Conservation (phyloP, 1,140 invertebrate genomes). For the Hyposmocoma kahamanoa region DNA sequence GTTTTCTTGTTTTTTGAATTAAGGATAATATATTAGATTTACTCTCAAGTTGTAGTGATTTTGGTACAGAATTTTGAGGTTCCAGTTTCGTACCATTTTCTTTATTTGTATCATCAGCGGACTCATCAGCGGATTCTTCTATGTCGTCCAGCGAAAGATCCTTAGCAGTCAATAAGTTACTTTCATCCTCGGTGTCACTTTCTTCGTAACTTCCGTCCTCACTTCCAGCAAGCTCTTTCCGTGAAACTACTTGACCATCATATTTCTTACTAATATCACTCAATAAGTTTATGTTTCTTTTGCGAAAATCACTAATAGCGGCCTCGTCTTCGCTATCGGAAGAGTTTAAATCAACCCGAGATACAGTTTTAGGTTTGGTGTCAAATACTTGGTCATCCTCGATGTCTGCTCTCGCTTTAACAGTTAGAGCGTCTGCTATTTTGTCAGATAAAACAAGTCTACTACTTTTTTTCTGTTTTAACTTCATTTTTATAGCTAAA, state of each 20-base stretch:
- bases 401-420: slow-evolving; percentile 71
- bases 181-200: slow-evolving; percentile 17
- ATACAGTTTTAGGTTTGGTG: slow-evolving; percentile 69
- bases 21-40: background rate
- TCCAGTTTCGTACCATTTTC: background rate
- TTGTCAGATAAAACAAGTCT: slow-evolving; percentile 72
- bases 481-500: slow-evolving; percentile 38
- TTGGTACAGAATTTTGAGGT: background rate
- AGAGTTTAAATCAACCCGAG: slow-evolving; percentile 61
- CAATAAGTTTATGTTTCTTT: slow-evolving; percentile 77
- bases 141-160: background rate
- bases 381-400: slow-evolving; percentile 73
- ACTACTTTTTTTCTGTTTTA: slow-evolving; percentile 42
- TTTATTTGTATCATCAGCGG: background rate
- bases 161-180: background rate
- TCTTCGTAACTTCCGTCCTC: slow-evolving; percentile 27
- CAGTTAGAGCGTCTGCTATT: slow-evolving; percentile 75
- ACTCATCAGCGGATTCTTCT: background rate
- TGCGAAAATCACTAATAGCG: slow-evolving; percentile 76
- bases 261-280: slow-evolving; percentile 83
- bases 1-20: no score
- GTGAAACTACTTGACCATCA: slow-evolving; percentile 78
- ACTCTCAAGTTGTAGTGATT: background rate
- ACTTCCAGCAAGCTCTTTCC: slow-evolving; percentile 45
- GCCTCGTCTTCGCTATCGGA: slow-evolving; percentile 75